Conservation (phyloP, 2,797 vertebrate species). For the Crypturellus tataupa region DNA sequence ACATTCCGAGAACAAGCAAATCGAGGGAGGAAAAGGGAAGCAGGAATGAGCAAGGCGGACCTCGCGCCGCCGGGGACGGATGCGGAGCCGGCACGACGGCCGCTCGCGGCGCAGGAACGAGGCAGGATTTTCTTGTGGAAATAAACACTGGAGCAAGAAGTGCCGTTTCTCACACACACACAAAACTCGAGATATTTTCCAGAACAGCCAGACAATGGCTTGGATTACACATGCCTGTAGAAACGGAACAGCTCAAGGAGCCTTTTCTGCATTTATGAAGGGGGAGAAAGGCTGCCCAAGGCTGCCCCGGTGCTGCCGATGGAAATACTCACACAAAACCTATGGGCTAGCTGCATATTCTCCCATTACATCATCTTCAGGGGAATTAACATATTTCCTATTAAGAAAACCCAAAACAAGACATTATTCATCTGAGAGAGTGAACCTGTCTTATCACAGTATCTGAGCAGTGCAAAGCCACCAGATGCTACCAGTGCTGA, state of each 20-base stretch:
- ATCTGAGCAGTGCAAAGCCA: constrained; percentile 9
- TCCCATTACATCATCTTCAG: constrained; percentile 1
- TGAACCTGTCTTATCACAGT: background rate
- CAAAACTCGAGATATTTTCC: background rate
- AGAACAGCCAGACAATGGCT: background rate
- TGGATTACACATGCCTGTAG: background rate
- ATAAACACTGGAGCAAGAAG: background rate
- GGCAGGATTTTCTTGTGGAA: background rate
- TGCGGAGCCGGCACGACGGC: constrained; percentile 31
- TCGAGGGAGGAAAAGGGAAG: constrained; percentile 34
- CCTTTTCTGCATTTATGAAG: background rate
- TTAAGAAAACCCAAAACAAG: background rate
- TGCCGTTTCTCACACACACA: background rate
- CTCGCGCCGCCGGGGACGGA: background rate
- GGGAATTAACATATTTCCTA: constrained; percentile 22
- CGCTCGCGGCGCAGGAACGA: constrained; percentile 1
- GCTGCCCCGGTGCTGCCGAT: background rate
- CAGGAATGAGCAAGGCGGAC: constrained; percentile 9
- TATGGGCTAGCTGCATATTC: background rate
- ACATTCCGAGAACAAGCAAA: background rate
- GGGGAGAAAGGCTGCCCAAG: background rate
- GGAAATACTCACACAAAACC: background rate
- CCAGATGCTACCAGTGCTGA: background rate
- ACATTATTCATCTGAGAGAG: background rate
- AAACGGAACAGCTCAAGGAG: background rate